Base-by-base conservation (phyloP, 1,140 invertebrate genomes). In the Drosophila ananassae region DNA sequence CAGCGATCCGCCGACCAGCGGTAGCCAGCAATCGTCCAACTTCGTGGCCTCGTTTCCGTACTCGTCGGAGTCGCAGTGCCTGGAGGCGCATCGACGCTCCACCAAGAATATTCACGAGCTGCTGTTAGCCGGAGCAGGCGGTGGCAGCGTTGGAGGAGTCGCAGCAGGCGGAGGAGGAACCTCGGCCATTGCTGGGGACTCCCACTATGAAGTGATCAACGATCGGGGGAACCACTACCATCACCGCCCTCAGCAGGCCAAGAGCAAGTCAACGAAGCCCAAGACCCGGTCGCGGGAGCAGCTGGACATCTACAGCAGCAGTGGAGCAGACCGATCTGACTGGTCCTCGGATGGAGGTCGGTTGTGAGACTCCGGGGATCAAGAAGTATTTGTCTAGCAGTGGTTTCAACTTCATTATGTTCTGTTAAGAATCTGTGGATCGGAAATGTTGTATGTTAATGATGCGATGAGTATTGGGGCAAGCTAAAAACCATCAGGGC, bases 101-200 rank as follows among this genome's bases (percentile, higher is more conserved):
- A 92, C 91, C 0, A 92, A 92, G 57, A 91, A 92, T 57, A 81
- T 91, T 17, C 90, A 91, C 41, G 90, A 91, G 48, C 56, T 90
- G 47, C 48, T 91, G 28, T 94, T 94, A 62, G 54, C 77, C 9
- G 73, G 94, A 61, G 54, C 77, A 13, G 73, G 94, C 0, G 61
- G 77, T 6, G 60, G 63, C 4, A 52, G 46, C n/a, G 10, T 8
- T 41, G 39, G 60, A 6, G 55, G 46, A 32, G 44, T 10, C 2
- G 32, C 8, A 34, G 32, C 10, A 10, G 2, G 75, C 7, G 62
- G 60, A 6, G 56, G 41, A 34, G 52, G 17, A 24, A 24, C 57
- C 22, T 46, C 47, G 2, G 21, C 73, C 2, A 25, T 37, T 12
- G 47, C 8, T 2, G 53, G 44, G 3, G 66, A 75, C 17, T 62